These are phyloP conservation scores for Zoanthus solanderi DNA, from an alignment of 92 coral and sea anemone genomes.

Conservation along the genomic window DNA sequence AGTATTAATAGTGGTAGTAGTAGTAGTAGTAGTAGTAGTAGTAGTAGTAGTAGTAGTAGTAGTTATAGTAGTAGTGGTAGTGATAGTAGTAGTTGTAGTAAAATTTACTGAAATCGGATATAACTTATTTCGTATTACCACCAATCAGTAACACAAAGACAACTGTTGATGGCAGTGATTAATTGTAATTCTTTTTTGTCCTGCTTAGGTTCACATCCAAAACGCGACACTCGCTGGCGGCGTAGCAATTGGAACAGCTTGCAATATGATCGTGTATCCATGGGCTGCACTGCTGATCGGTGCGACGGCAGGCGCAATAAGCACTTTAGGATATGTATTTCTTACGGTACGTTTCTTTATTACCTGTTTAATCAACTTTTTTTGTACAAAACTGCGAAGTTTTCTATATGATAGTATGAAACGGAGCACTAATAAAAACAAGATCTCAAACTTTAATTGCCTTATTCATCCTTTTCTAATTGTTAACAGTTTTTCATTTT, in stretches of 20 bases:
- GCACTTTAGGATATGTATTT: slow-evolving; percentile 77
- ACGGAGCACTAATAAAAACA: too few relatives aligned
- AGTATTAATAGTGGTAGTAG: too few relatives aligned
- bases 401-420: background rate
- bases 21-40: too few relatives aligned
- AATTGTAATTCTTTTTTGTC: background rate
- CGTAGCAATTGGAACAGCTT: slow-evolving; percentile 80
- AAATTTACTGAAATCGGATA: too few relatives aligned
- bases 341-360: slow-evolving; percentile 64
- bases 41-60: background rate
- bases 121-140: too few relatives aligned
- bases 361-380: background rate
- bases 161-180: too few relatives aligned
- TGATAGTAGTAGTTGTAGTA: background rate
- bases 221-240: slow-evolving; percentile 89
- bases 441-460: too few relatives aligned
- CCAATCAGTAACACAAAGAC: too few relatives aligned
- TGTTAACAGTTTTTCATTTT: too few relatives aligned
- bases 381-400: background rate
- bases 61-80: background rate
- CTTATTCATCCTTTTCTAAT: too few relatives aligned
- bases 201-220: slow-evolving; percentile 73
- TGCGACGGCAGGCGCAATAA: slow-evolving; percentile 67
- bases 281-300: slow-evolving; percentile 89
- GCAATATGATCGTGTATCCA: slow-evolving; percentile 80